A percentile compares a stretch with the other conserved stretches of the same genome.
Conservation (phyloP, 2,113 vertebrate species). For the Natator depressus region DNA sequence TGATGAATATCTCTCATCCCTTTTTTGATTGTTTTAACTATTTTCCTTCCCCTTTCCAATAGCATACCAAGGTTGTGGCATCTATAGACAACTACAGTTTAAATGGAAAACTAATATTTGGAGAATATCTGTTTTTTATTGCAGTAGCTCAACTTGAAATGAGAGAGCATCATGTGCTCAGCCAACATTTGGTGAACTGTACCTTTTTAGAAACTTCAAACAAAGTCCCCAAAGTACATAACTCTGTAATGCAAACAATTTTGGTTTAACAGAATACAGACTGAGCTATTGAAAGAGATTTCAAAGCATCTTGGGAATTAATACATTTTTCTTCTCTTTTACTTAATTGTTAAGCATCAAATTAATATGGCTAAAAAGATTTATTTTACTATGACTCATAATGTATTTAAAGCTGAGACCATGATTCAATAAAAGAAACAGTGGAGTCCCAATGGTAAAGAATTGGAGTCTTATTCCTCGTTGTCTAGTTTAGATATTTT, state of each 20-base stretch:
- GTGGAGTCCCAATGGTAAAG: not conserved
- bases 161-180: not conserved
- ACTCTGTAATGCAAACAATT: not conserved
- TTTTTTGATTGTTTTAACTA: not conserved
- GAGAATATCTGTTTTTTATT: not conserved
- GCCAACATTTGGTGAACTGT: not conserved
- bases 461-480: not conserved
- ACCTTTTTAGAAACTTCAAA: not conserved
- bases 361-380: constrained; percentile 24
- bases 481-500: not conserved
- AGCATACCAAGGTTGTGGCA: not conserved
- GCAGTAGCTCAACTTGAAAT: not conserved
- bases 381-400: not conserved
- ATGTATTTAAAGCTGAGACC: not conserved
- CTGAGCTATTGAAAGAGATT: not conserved
- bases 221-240: not conserved
- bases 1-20: not conserved
- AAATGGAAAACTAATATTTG: not conserved
- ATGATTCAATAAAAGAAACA: not conserved
- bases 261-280: not conserved
- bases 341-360: not conserved
- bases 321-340: not conserved
- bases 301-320: not conserved
- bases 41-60: not conserved
- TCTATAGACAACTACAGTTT: not conserved